phyloP scores from a whole-genome alignment of 1,140 invertebrate species.

The Drosophila ercepeae region DNA sequence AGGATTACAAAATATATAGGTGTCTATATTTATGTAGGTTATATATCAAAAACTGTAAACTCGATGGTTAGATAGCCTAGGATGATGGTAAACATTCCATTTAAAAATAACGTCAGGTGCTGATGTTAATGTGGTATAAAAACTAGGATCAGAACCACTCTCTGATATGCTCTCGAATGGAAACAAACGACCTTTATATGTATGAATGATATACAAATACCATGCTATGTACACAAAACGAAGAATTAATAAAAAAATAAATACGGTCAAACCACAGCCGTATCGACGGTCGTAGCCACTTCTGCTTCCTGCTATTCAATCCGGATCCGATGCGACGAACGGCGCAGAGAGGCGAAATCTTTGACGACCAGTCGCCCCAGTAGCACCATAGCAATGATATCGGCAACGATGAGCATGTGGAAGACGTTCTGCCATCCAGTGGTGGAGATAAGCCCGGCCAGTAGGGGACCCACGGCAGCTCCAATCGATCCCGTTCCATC shows the following conservation, averaged over 20 bases:
- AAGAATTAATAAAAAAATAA: constrained; percentile 29
- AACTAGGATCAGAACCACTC: constrained; percentile 52
- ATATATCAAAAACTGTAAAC: constrained; percentile 49
- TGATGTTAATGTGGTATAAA: constrained; percentile 34
- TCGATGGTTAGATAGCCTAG: constrained; percentile 34
- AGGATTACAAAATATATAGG: constrained; percentile 53
- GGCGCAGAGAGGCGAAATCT: constrained; percentile 55
- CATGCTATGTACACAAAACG: constrained; percentile 40
- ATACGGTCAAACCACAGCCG: constrained; percentile 36
- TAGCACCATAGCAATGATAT: constrained; percentile 91
- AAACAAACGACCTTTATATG: constrained; percentile 26
- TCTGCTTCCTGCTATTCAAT: constrained; percentile 69
- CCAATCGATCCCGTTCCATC: constrained; percentile 97
- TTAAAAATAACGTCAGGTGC: constrained; percentile 44
- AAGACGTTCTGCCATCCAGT: constrained; percentile 94
- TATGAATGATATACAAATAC: constrained; percentile 14
- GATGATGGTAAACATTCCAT: constrained; percentile 33
- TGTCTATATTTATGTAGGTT: constrained; percentile 37
- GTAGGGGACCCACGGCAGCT: constrained; percentile 95
- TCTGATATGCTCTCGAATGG: constrained; percentile 51
- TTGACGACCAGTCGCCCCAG: constrained; percentile 84
- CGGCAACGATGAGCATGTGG: constrained; percentile 94
- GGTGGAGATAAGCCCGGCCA: constrained; percentile 92
- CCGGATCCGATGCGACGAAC: constrained; percentile 65
- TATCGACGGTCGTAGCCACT: background rate